A percentile compares a stretch with the other conserved stretches of the same genome.
Conservation (phyloP, 2,797 vertebrate genomes). For the Premnoplex brunnescens region DNA sequence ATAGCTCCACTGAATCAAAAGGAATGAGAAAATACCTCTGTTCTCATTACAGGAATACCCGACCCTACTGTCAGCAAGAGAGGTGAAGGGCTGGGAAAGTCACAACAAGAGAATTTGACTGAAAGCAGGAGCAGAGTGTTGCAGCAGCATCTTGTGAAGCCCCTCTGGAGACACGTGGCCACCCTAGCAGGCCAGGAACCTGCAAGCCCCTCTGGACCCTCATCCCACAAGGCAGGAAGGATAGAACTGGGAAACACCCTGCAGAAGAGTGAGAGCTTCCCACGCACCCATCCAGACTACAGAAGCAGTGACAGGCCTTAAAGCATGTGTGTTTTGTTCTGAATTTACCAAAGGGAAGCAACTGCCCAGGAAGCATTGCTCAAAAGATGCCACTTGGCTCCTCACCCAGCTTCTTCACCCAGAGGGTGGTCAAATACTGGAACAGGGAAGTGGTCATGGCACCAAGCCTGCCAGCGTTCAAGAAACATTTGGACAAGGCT, state of each 20-base stretch:
- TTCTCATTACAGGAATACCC: not conserved
- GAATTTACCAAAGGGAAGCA: not conserved
- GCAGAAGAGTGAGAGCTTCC: not conserved
- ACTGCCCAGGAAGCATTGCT: not conserved
- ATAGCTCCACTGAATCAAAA: not conserved
- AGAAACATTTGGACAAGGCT: not conserved
- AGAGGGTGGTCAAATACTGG: not conserved
- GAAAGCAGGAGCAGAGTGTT: not conserved
- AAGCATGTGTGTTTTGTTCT: not conserved
- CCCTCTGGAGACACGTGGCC: not conserved
- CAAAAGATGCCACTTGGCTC: not conserved
- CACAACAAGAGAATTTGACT: not conserved
- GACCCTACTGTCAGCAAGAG: not conserved
- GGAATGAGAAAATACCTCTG: not conserved
- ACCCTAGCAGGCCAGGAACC: not conserved
- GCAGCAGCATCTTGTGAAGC: not conserved
- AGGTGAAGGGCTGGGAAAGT: not conserved
- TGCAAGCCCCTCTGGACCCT: accelerated
- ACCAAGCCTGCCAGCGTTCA: not conserved
- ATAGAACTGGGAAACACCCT: not conserved
- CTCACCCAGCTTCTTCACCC: not conserved
- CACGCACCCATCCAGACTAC: not conserved
- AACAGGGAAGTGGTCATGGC: not conserved
- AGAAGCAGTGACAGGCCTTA: not conserved
- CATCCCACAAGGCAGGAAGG: not conserved